A percentile compares a stretch with the other conserved stretches of the same genome.
These are phyloP conservation scores for Himalopsyche tibetana DNA, from an alignment of 2,888 invertebrate species.

Conservation along the genomic window DNA sequence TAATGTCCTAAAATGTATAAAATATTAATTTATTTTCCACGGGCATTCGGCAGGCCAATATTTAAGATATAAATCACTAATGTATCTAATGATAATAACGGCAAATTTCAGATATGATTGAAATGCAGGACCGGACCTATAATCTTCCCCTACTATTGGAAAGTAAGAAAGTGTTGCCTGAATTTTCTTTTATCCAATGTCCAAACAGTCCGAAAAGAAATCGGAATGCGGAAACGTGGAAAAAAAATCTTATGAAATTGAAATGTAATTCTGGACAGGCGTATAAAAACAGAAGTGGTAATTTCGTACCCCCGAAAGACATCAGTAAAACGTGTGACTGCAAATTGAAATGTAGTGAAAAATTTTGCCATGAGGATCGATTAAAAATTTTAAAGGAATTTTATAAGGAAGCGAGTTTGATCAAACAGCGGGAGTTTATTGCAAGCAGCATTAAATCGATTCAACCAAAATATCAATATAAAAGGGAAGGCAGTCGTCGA, in stretches of 20 bases:
- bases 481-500: background rate
- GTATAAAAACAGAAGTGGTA: background rate
- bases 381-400: background rate
- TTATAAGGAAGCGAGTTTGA: background rate
- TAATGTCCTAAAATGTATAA: too few relatives aligned
- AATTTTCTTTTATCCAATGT: too few relatives aligned
- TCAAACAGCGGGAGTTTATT: background rate
- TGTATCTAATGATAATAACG: too few relatives aligned
- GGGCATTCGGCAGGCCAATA: too few relatives aligned
- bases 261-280: background rate
- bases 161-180: too few relatives aligned
- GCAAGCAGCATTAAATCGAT: background rate
- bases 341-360: background rate
- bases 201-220: background rate
- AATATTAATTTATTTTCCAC: too few relatives aligned
- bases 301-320: background rate
- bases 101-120: too few relatives aligned
- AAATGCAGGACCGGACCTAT: too few relatives aligned
- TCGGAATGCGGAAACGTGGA: background rate
- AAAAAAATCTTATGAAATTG: background rate
- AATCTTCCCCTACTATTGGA: too few relatives aligned
- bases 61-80: too few relatives aligned
- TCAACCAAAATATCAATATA: conserved; percentile 15
- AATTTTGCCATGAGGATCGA: background rate
- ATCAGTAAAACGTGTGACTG: background rate